Conservation (phyloP, 2,797 vertebrate species). For the Karalla daura region DNA sequence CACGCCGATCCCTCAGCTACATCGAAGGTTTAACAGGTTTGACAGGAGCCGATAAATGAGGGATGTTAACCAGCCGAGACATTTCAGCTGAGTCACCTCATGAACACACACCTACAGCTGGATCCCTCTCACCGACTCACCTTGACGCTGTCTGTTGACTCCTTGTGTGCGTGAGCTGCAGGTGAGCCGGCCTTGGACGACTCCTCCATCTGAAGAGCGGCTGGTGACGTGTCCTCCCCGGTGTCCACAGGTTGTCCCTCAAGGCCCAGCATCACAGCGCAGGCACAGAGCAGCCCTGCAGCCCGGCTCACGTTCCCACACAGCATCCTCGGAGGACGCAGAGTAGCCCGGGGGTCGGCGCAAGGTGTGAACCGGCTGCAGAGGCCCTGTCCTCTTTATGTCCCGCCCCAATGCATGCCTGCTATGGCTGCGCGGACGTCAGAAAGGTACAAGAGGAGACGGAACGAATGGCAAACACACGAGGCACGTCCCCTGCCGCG, state of each 20-base stretch:
- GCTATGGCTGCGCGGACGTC: background rate
- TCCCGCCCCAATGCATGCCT: background rate
- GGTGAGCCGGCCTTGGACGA: background rate
- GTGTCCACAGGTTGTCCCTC: slow-evolving; percentile 6
- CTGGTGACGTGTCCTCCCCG: background rate
- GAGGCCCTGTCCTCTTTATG: background rate
- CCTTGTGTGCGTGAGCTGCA: background rate
- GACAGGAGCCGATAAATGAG: too few relatives aligned
- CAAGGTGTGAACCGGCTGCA: too few relatives aligned
- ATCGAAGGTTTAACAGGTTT: background rate
- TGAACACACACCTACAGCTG: too few relatives aligned
- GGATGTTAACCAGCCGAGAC: background rate
- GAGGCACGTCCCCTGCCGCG: background rate
- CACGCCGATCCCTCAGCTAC: too few relatives aligned
- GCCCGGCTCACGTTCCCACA: background rate
- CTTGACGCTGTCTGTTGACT: background rate
- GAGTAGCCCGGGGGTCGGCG: background rate
- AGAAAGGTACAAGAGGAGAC: background rate
- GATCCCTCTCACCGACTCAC: background rate
- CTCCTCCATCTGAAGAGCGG: background rate
- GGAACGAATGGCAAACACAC: background rate
- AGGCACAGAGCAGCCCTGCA: background rate
- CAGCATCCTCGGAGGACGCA: slow-evolving; percentile 1
- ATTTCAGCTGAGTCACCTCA: too few relatives aligned
- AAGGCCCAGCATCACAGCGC: background rate